phyloP scores from a whole-genome alignment of 2,888 invertebrate species.

The Ochropacha duplaris region DNA sequence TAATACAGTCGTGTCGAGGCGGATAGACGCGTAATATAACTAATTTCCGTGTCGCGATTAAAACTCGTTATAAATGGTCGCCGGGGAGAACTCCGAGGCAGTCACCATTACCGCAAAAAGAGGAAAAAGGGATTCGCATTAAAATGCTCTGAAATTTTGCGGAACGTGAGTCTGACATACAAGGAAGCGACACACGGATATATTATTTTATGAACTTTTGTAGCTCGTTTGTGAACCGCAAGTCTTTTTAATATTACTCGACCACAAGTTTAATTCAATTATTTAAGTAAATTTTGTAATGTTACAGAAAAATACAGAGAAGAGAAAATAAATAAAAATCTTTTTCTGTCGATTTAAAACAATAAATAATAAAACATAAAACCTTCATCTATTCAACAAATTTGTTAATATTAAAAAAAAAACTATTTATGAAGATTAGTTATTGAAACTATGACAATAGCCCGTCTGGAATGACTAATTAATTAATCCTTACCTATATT shows the following conservation, averaged over 20 bases:
- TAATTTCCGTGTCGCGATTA: conserved; percentile 68
- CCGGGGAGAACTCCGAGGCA: conserved; percentile 47
- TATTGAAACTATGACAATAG: too few species aligned
- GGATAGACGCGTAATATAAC: conserved; percentile 59
- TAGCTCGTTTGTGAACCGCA: conserved; percentile 19
- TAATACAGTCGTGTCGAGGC: conserved; percentile 44
- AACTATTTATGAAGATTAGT: too few species aligned
- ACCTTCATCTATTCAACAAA: too few species aligned
- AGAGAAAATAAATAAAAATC: too few species aligned
- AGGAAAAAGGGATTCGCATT: conserved; percentile 52
- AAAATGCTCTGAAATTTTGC: conserved; percentile 54
- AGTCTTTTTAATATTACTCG: conserved; percentile 15
- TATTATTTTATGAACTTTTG: conserved; percentile 19
- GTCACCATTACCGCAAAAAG: conserved; percentile 66
- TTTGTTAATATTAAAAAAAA: too few species aligned
- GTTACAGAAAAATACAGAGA: conserved; percentile 2
- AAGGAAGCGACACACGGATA: conserved; percentile 11
- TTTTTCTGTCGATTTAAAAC: too few species aligned
- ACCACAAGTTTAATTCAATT: conserved; percentile 12
- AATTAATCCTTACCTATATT: too few species aligned
- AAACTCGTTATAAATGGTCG: conserved; percentile 67
- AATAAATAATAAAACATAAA: too few species aligned
- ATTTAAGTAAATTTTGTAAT: conserved; percentile 18
- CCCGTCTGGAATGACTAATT: too few species aligned
- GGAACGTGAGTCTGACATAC: conserved; percentile 22